phyloP scores from a whole-genome alignment of 2,888 invertebrate genomes.

The Stenchaetothrips biformis region DNA sequence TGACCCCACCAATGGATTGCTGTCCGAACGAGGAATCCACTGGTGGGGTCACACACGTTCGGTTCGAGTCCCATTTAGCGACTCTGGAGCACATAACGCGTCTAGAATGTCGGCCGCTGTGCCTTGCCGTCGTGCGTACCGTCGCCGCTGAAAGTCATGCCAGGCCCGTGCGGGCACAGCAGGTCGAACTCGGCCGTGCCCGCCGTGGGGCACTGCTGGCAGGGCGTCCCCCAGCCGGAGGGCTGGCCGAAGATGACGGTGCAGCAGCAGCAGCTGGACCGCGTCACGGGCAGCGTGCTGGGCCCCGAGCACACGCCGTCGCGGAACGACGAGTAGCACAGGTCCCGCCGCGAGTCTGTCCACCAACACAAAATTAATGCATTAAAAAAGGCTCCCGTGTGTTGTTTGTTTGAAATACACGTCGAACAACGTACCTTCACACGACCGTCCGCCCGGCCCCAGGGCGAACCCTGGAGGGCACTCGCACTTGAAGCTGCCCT shows the following conservation, averaged over 20 bases:
- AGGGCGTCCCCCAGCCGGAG: slow-evolving; percentile 77
- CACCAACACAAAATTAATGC: background rate
- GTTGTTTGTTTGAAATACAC: background rate
- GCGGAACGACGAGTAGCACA: slow-evolving; percentile 73
- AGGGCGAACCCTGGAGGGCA: slow-evolving; percentile 63
- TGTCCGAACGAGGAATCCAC: no score
- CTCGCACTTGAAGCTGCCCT: slow-evolving; percentile 66
- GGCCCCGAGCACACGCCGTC: slow-evolving; percentile 75
- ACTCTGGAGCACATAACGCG: no score
- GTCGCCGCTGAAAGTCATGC: slow-evolving; percentile 73
- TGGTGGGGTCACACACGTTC: no score
- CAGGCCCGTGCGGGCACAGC: slow-evolving; percentile 72
- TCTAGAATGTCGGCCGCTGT: no score
- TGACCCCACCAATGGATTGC: no score
- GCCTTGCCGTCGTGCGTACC: slow-evolving; percentile 46
- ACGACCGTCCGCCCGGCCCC: slow-evolving; percentile 72
- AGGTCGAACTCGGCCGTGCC: slow-evolving; percentile 63
- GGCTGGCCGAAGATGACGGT: slow-evolving; percentile 59
- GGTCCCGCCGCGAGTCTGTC: slow-evolving; percentile 71
- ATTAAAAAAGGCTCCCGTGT: background rate
- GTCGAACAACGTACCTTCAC: slow-evolving; percentile 54
- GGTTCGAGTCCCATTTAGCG: no score
- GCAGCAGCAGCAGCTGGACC: slow-evolving; percentile 81
- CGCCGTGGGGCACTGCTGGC: slow-evolving; percentile 68
- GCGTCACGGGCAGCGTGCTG: slow-evolving; percentile 69